A percentile compares a stretch with the other conserved stretches of the same genome.
phyloP scores from a whole-genome alignment of 2,797 vertebrate species.

The Pteropus rufus region DNA sequence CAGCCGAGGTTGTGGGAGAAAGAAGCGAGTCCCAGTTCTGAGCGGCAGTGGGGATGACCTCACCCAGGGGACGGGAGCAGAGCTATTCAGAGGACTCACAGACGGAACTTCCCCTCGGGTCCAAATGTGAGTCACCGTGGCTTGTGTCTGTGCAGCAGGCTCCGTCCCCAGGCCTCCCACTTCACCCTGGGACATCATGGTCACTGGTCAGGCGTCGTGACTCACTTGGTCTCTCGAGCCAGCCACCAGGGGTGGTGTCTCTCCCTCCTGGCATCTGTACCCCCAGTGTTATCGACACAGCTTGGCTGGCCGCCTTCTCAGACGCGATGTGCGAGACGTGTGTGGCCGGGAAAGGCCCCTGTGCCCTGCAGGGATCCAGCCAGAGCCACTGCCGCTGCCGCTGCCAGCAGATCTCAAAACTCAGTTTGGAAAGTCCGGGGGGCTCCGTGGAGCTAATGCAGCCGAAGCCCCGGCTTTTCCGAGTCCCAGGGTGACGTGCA shows the following conservation, averaged over 20 bases:
- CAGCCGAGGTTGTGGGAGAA: neutral
- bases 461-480: neutral
- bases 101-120: constrained; percentile 22
- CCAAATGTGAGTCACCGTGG: constrained; percentile 65
- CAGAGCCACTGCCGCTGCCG: neutral
- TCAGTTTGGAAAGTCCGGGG: neutral
- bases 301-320: neutral
- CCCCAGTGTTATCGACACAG: neutral
- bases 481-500: neutral
- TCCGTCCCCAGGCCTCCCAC: constrained; percentile 16
- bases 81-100: neutral
- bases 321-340: neutral
- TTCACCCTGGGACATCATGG: constrained; percentile 20
- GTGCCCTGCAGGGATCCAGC: neutral
- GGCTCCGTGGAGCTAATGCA: neutral
- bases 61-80: neutral
- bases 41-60: constrained; percentile 28
- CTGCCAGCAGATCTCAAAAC: neutral
- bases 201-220: constrained; percentile 52
- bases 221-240: constrained; percentile 35
- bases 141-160: neutral
- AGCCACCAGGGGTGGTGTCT: neutral
- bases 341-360: neutral
- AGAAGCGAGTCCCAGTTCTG: neutral
- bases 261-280: neutral